Conservation (phyloP, 2,113 vertebrate species). For the Miniopterus natalensis region DNA sequence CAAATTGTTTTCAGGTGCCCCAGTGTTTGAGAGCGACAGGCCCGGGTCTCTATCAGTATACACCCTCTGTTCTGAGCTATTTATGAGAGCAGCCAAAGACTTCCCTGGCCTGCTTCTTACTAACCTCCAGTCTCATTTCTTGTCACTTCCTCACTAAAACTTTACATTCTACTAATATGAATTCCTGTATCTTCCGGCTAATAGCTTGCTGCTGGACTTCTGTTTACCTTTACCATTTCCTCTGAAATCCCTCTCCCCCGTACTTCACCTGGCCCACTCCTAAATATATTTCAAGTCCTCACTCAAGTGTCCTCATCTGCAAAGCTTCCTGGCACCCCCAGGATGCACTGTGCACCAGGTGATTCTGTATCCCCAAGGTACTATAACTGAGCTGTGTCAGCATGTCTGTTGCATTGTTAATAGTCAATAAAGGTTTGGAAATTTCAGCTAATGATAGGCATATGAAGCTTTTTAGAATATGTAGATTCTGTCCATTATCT, state of each 20-base stretch:
- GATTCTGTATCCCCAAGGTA: neutral
- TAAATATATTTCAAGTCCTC: neutral
- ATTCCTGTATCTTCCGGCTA: neutral
- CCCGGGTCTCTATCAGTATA: too few relatives aligned
- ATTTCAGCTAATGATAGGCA: neutral
- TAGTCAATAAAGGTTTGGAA: neutral
- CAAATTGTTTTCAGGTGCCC: neutral
- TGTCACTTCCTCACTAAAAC: neutral
- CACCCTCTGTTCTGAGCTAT: neutral
- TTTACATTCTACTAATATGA: neutral
- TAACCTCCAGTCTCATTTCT: neutral
- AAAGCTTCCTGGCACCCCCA: neutral
- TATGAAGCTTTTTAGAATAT: neutral
- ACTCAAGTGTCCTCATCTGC: neutral
- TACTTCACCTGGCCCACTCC: neutral
- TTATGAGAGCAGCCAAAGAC: neutral
- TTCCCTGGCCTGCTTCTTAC: neutral
- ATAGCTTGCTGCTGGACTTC: neutral
- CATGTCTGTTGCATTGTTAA: neutral
- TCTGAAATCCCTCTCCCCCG: neutral
- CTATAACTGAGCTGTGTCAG: neutral
- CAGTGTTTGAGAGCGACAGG: neutral
- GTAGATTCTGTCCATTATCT: neutral
- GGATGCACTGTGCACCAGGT: accelerated
- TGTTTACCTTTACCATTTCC: neutral